Conservation (phyloP, 2,113 vertebrate genomes). For the Panthera uncia region DNA sequence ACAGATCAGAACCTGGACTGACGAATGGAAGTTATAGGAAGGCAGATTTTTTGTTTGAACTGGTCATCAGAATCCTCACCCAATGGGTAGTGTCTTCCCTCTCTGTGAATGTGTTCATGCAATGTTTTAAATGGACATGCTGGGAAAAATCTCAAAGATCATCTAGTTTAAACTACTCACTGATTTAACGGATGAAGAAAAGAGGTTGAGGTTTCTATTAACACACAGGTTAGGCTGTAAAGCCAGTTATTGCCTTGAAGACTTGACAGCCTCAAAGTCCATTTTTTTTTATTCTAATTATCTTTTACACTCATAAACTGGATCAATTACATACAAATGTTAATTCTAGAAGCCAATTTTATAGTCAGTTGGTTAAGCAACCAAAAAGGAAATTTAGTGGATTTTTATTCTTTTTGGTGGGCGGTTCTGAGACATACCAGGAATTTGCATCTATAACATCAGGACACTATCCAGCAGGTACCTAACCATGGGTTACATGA, state of each 20-base stretch:
- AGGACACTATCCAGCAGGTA: not conserved
- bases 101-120: not conserved
- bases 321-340: not conserved
- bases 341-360: not conserved
- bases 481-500: not conserved
- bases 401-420: not conserved
- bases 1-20: not conserved
- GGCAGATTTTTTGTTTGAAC: not conserved
- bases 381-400: not conserved
- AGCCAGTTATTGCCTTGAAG: not conserved
- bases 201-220: not conserved
- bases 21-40: not conserved
- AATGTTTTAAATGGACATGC: not conserved
- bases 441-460: not conserved
- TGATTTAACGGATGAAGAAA: not conserved
- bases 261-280: not conserved
- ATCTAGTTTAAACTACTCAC: not conserved
- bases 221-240: not conserved
- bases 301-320: not conserved
- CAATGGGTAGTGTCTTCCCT: not conserved
- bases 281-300: not conserved
- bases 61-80: not conserved
- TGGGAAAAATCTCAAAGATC: not conserved
- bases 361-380: not conserved
- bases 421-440: not conserved